Evolutionary conservation across 2,888 invertebrate species (phyloP), one percentile per base, ranked within the genome.

Genomic region (Ophonus ardosiacus): DNA sequence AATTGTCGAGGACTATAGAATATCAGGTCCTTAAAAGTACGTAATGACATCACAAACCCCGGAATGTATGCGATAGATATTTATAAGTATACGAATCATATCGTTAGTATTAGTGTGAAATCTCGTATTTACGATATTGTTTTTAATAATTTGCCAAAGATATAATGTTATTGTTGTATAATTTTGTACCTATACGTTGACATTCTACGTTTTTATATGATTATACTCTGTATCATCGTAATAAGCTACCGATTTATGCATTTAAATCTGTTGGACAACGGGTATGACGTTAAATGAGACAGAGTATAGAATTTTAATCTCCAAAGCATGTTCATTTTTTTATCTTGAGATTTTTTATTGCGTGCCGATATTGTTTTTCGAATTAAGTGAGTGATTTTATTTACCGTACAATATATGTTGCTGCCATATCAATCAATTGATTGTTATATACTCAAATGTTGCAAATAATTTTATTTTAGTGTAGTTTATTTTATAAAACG

Each of bases 401-500:
- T 38, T 74, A 83, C 59, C 68, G 68, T 81, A 56, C 18, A 21
- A 81, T 51, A 81, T 51, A 56, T 24, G 51, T 81, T 81, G 51
- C 81, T 81, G 81, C 81, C 81, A 81, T 81, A 81, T 81, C 68
- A 81, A 81, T 59, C 57, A 78, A 18, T 74, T 74, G 40, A 43
- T 74, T 74, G 71, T 74, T 74, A 43, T 74, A 18, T 74, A 74
- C 18, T 74, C 71, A 74, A 13, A 18, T 40, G 40, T 74, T 38
- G 24, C n/a, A 38, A 15, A 68, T 38, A 10, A 31, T 17, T 17
- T 65, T 83, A 68, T 68, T 63, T 68, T 71, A 63, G 17, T 40
- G 43, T 18, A 82, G 43, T 76, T 74, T 81, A 85, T 56, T 90
- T 88, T 88, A 86, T 86, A 81, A 81, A 81, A 68, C 65, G 40